Conservation (phyloP, 2,113 vertebrate genomes). For the Pituophis catenifer region DNA sequence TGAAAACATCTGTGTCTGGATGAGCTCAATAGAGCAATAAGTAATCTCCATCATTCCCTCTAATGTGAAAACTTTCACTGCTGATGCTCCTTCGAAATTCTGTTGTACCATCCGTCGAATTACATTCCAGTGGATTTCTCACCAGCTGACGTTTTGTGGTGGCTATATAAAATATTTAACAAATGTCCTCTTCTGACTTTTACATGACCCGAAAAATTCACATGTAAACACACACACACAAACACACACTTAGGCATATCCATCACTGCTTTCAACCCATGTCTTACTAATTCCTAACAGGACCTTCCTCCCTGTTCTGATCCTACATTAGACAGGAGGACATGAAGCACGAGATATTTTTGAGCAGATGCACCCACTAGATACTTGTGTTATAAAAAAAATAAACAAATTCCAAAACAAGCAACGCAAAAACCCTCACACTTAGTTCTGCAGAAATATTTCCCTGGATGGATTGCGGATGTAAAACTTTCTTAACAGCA, state of each 20-base stretch:
- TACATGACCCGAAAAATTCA: neutral
- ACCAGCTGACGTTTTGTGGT: neutral
- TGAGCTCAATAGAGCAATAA: neutral
- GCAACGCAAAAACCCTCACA: neutral
- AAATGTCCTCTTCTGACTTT: neutral
- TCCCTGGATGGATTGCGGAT: neutral
- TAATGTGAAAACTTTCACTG: neutral
- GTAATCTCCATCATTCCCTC: neutral
- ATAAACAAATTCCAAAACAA: neutral
- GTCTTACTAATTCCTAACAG: neutral
- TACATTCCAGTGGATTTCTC: neutral
- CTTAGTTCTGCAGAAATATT: constrained; percentile 8
- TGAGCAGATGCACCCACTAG: neutral
- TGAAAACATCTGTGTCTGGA: neutral
- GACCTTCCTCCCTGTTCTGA: neutral
- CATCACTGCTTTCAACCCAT: neutral
- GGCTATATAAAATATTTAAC: neutral
- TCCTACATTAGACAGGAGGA: neutral
- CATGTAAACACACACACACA: neutral
- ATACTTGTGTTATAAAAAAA: neutral
- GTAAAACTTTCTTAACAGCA: constrained; percentile 20
- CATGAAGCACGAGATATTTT: neutral
- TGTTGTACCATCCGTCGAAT: neutral
- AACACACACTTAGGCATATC: too few relatives aligned
- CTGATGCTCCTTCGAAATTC: neutral